Percentiles rank a stretch among this genome's conserved stretches.
phyloP scores from a whole-genome alignment of 2,888 invertebrate species.

The Andricus quercusramuli region DNA sequence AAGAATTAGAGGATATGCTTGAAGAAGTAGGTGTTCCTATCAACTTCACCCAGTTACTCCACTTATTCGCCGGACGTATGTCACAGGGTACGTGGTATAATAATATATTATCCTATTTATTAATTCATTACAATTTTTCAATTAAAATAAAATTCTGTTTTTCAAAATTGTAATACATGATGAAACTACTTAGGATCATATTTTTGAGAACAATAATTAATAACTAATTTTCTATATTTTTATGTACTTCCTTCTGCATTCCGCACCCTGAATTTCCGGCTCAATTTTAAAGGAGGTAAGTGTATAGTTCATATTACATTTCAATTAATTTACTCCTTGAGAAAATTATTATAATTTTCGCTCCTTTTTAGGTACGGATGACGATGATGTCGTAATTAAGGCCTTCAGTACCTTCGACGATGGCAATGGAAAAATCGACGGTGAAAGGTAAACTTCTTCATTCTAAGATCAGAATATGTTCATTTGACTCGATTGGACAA shows the following conservation, averaged over 20 bases:
- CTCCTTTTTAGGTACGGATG: conserved; percentile 84
- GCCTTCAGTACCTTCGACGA: conserved; percentile 94
- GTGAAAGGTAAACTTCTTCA: conserved; percentile 49
- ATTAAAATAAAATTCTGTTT: too few relatives aligned
- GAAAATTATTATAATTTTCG: background rate
- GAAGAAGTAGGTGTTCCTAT: conserved; percentile 47
- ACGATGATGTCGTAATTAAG: conserved; percentile 94
- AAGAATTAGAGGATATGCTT: conserved; percentile 48
- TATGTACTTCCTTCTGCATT: background rate
- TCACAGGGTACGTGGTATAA: conserved; percentile 46
- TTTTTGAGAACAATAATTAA: background rate
- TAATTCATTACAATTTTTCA: background rate
- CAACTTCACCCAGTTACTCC: conserved; percentile 53
- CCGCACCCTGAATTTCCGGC: background rate
- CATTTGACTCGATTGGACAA: background rate
- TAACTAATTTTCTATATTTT: background rate
- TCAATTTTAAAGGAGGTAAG: conserved; percentile 31
- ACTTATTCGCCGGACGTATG: conserved; percentile 51
- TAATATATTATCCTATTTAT: background rate
- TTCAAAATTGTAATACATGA: too few relatives aligned
- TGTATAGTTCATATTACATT: background rate
- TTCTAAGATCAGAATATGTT: background rate
- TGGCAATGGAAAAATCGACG: conserved; percentile 60
- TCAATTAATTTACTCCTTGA: background rate
- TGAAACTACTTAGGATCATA: too few relatives aligned